phyloP scores from a whole-genome alignment of 2,888 invertebrate species.

The Pyrrhia umbra region DNA sequence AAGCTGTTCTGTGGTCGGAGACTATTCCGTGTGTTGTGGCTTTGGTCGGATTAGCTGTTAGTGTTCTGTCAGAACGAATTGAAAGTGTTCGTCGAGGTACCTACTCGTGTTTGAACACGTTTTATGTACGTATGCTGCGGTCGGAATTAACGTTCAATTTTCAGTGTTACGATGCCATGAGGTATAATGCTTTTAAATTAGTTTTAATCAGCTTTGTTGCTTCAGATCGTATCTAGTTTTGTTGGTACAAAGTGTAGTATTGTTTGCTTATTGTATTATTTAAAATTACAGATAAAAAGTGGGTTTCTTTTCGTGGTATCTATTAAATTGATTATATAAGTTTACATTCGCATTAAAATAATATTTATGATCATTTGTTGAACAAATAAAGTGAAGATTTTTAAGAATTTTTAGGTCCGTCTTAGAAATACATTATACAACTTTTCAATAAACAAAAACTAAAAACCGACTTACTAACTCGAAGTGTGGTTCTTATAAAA shows the following conservation, averaged over 20 bases:
- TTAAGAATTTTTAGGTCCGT: not conserved
- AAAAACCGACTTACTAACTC: slow-evolving; percentile 5
- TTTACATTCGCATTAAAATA: too few relatives aligned
- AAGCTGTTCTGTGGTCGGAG: slow-evolving; percentile 53
- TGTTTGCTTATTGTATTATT: not conserved
- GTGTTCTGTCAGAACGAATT: slow-evolving; percentile 51
- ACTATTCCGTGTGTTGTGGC: slow-evolving; percentile 61
- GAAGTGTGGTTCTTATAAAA: slow-evolving; percentile 19
- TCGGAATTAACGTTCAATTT: slow-evolving; percentile 33
- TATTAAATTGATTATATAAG: too few relatives aligned
- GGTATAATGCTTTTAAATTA: slow-evolving; percentile 18
- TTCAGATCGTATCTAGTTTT: not conserved
- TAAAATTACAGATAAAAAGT: not conserved
- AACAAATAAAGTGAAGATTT: too few relatives aligned
- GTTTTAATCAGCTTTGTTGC: slow-evolving; percentile 15
- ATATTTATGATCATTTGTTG: too few relatives aligned
- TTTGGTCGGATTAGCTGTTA: slow-evolving; percentile 49
- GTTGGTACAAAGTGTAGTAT: not conserved
- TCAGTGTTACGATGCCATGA: slow-evolving; percentile 20
- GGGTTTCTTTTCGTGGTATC: too few relatives aligned
- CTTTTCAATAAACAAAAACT: too few relatives aligned
- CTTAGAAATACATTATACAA: not conserved
- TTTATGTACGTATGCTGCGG: slow-evolving; percentile 28
- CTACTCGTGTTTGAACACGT: slow-evolving; percentile 17
- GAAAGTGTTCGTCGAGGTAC: slow-evolving; percentile 38